phyloP scores from a whole-genome alignment of 30 jellyfish, hydroid and myxozoan genomes.

The Phacellophora camtschatica region DNA sequence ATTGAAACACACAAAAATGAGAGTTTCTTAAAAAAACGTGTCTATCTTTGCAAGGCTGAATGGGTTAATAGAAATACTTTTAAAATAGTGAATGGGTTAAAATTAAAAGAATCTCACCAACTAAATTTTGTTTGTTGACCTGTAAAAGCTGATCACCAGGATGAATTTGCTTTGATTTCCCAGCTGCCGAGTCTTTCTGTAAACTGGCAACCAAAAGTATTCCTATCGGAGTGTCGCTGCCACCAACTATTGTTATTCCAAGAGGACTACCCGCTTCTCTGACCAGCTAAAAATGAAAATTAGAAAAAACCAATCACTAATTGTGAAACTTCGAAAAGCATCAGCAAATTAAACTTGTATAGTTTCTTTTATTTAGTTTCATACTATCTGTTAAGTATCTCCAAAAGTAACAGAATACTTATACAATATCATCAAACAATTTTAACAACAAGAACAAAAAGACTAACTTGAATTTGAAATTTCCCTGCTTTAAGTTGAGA shows the following conservation, averaged over 20 bases:
- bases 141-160: constrained; percentile 88
- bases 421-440: neutral
- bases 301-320: too few species aligned
- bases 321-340: too few species aligned
- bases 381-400: too few species aligned
- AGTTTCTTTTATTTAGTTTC: too few species aligned
- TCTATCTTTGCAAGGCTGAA: too few species aligned
- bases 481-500: constrained; percentile 52
- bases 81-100: neutral
- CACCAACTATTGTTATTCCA: constrained; percentile 92
- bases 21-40: too few species aligned
- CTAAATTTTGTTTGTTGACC: constrained; percentile 60
- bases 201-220: constrained; percentile 62
- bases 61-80: too few species aligned
- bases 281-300: constrained; percentile 76
- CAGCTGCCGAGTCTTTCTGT: constrained; percentile 78
- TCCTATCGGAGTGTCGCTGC: constrained; percentile 82
- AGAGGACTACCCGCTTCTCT: constrained; percentile 90
- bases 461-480: constrained; percentile 47
- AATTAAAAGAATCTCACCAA: constrained; percentile 47
- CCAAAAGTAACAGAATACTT: too few species aligned
- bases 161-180: constrained; percentile 62
- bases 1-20: too few species aligned
- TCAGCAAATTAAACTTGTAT: too few species aligned
- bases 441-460: neutral